Evolutionary conservation across 2,888 invertebrate genomes (phyloP).

Genomic region (Scrobipalpa atriplicella): DNA sequence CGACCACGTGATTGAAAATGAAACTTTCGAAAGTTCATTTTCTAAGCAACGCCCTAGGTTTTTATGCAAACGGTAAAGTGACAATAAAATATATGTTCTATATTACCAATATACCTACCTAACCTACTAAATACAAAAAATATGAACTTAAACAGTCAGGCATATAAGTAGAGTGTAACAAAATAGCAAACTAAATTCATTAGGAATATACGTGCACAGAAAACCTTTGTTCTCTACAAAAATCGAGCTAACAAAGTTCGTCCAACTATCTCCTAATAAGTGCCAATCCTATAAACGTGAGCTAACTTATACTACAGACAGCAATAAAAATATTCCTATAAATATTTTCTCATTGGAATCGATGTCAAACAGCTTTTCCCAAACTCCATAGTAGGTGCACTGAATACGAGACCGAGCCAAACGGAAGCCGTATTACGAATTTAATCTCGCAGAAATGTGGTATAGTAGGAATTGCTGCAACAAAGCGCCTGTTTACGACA

Average conservation of each 20-base stretch:
- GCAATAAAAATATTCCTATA: neutral
- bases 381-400: constrained; percentile 59
- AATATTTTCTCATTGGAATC: constrained; percentile 15
- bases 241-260: neutral
- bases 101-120: no score
- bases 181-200: neutral
- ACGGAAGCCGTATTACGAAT: constrained; percentile 75
- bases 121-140: no score
- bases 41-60: no score
- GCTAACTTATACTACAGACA: neutral
- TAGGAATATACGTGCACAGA: neutral
- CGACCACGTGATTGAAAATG: no score
- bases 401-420: constrained; percentile 66
- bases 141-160: no score
- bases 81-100: no score
- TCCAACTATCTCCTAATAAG: constrained; percentile 5
- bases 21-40: no score
- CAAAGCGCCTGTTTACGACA: constrained; percentile 72
- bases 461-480: constrained; percentile 74
- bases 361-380: constrained; percentile 18
- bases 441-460: constrained; percentile 80
- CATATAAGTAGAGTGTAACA: neutral
- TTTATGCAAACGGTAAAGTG: no score
- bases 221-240: neutral
- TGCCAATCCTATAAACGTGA: constrained; percentile 2